Conservation (phyloP, 2,888 invertebrate species). For the Drosophila macrothrix region DNA sequence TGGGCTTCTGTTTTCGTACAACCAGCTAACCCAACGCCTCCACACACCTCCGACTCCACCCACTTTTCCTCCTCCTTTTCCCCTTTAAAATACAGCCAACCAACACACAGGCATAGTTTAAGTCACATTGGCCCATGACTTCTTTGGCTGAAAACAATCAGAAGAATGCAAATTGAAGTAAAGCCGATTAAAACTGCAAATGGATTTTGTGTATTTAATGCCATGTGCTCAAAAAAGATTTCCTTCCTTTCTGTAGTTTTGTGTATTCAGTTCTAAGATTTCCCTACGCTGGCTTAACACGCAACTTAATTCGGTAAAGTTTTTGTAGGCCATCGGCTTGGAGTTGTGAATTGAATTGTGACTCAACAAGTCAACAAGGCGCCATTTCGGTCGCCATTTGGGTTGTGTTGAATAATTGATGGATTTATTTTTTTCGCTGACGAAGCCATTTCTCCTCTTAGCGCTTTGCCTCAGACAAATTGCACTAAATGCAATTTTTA, state of each 20-base stretch:
- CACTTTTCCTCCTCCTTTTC: no score
- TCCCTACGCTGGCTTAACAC: conserved; percentile 10
- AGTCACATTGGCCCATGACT: background rate
- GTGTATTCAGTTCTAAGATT: background rate
- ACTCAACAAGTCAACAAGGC: conserved; percentile 40
- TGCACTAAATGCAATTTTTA: background rate
- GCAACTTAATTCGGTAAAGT: conserved; percentile 56
- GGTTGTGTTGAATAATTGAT: conserved; percentile 8
- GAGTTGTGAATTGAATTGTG: conserved; percentile 15
- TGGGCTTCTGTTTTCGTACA: conserved; percentile 13
- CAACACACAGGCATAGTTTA: conserved; percentile 5
- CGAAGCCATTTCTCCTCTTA: background rate
- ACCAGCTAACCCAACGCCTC: background rate
- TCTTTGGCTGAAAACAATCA: conserved; percentile 49
- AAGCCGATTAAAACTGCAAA: conserved; percentile 66
- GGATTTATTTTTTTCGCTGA: conserved; percentile 1
- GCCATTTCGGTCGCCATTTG: background rate
- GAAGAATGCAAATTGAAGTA: conserved; percentile 66
- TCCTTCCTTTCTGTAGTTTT: background rate
- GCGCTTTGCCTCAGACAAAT: background rate
- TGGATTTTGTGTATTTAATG: conserved; percentile 66
- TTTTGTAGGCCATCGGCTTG: conserved; percentile 47
- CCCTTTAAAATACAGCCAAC: background rate
- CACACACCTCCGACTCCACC: background rate
- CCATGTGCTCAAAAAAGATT: conserved; percentile 21